Conservation (phyloP, 2,888 invertebrate genomes). For the Cephus spinipes region DNA sequence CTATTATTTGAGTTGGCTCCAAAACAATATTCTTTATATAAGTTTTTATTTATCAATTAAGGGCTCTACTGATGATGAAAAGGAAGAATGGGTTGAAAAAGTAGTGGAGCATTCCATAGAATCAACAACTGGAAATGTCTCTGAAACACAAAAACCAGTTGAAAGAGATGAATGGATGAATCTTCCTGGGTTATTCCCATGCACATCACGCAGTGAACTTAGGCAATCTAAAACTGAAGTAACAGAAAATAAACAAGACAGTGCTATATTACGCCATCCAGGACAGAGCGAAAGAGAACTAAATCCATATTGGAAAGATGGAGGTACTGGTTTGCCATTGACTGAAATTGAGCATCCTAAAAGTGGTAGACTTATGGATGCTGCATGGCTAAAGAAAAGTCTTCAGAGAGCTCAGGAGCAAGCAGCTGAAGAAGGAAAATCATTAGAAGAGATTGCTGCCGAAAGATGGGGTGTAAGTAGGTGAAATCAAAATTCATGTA, state of each 20-base stretch:
- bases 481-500: neutral
- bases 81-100: conserved; percentile 76
- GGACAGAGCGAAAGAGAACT: conserved; percentile 81
- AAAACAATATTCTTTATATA: neutral
- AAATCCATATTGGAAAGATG: conserved; percentile 94
- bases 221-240: conserved; percentile 65
- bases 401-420: conserved; percentile 70
- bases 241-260: conserved; percentile 69
- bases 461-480: conserved; percentile 71
- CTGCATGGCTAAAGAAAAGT: conserved; percentile 70
- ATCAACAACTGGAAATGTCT: neutral
- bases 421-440: conserved; percentile 68
- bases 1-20: neutral
- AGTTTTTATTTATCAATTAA: conserved; percentile 17
- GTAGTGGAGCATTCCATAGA: conserved; percentile 11
- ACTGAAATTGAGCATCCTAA: conserved; percentile 54
- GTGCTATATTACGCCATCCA: conserved; percentile 75
- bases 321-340: conserved; percentile 84
- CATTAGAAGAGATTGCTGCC: conserved; percentile 70
- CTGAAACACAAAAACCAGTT: conserved; percentile 36
- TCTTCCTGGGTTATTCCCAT: conserved; percentile 70
- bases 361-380: conserved; percentile 49
- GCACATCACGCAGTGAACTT: conserved; percentile 64
- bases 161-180: conserved; percentile 86
- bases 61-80: conserved; percentile 51